These are phyloP conservation scores for Oceanodroma tethys DNA, from an alignment of 2,113 vertebrate genomes.

Conservation along the genomic window DNA sequence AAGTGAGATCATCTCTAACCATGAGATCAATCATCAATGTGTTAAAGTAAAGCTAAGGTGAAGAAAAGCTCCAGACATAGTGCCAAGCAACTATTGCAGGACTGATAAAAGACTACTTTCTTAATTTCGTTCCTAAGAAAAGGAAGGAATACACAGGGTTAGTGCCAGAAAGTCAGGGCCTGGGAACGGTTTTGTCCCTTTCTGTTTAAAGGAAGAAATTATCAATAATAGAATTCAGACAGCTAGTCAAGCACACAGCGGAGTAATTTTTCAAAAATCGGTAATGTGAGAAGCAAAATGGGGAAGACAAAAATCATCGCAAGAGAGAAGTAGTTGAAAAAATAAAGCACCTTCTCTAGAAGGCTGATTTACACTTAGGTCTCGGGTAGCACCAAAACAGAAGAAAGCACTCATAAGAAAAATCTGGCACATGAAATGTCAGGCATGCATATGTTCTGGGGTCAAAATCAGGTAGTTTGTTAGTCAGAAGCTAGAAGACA, in stretches of 20 bases:
- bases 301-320: background rate
- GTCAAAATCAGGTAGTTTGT: background rate
- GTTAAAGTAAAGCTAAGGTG: background rate
- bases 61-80: background rate
- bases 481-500: background rate
- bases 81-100: background rate
- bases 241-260: background rate
- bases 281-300: background rate
- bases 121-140: background rate
- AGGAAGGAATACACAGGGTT: background rate
- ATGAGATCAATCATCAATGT: background rate
- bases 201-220: background rate
- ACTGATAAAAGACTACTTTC: background rate
- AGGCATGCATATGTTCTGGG: background rate
- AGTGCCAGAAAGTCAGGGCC: background rate
- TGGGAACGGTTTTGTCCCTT: background rate
- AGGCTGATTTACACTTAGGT: background rate
- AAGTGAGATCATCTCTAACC: background rate
- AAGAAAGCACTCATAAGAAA: background rate
- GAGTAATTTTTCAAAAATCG: background rate
- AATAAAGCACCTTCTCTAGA: background rate
- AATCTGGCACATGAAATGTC: background rate
- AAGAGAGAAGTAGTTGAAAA: background rate
- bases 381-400: background rate
- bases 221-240: background rate